Evolutionary conservation across 2,888 invertebrate genomes (phyloP).

Genomic region (Villa cingulata): DNA sequence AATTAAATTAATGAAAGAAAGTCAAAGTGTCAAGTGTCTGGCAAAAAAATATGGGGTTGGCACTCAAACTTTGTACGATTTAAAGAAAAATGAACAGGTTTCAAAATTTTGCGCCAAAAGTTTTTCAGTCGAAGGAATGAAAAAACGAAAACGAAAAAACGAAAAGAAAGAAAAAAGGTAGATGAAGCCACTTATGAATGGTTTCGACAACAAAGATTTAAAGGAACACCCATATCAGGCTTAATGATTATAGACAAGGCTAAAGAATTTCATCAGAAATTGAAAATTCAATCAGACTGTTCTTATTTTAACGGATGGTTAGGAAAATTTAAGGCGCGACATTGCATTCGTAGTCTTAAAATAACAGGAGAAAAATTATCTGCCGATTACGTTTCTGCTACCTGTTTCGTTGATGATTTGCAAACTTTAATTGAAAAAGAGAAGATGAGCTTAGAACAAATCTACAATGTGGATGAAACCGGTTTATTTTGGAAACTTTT

Average conservation of each 20-base stretch:
- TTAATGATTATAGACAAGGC: slow-evolving; percentile 5
- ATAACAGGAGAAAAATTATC: slow-evolving; percentile 3
- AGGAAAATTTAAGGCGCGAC: slow-evolving; percentile 2
- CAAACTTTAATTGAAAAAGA: slow-evolving; percentile 2
- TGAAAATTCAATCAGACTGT: neutral
- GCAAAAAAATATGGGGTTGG: neutral
- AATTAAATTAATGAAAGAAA: too few relatives aligned
- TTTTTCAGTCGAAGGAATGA: neutral
- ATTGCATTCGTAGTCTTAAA: slow-evolving; percentile 3
- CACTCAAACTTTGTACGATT: neutral
- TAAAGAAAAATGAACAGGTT: slow-evolving; percentile 4
- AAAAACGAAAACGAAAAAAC: slow-evolving; percentile 1
- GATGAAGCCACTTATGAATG: slow-evolving; percentile 6
- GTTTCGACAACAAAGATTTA: slow-evolving; percentile 1
- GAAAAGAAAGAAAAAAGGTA: slow-evolving; percentile 3
- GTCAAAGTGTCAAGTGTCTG: neutral
- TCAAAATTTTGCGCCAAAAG: neutral
- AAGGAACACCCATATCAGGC: slow-evolving; percentile 1
- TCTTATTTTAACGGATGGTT: slow-evolving; percentile 2
- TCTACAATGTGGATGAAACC: slow-evolving; percentile 8
- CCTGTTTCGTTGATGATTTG: slow-evolving; percentile 4
- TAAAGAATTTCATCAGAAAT: neutral
- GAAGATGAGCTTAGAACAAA: slow-evolving; percentile 3
- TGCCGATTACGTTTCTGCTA: slow-evolving; percentile 1
- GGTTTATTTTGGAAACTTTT: slow-evolving; percentile 6